phyloP scores from a whole-genome alignment of 2,888 invertebrate species.

The Drosophila monieri region DNA sequence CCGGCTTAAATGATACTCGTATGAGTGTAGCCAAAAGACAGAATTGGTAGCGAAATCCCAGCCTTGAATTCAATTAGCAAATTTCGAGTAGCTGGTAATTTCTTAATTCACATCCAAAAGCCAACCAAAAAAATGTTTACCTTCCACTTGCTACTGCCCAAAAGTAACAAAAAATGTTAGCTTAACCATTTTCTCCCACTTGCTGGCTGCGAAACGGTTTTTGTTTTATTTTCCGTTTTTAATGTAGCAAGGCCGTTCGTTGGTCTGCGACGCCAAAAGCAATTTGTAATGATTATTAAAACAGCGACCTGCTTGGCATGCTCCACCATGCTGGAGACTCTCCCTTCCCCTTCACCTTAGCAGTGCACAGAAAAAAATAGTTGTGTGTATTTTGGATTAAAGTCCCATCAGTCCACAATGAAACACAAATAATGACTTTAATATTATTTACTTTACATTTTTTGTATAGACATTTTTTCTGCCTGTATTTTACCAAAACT shows the following conservation, averaged over 20 bases:
- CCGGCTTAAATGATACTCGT: constrained; percentile 7
- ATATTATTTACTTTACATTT: background rate
- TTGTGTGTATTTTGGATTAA: background rate
- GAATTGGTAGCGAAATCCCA: constrained; percentile 52
- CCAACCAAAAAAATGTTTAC: constrained; percentile 7
- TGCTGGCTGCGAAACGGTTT: constrained; percentile 19
- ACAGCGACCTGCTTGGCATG: constrained; percentile 67
- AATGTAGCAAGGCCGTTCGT: constrained; percentile 78
- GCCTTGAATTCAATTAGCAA: constrained; percentile 40
- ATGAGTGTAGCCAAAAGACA: constrained; percentile 9
- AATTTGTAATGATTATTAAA: constrained; percentile 79
- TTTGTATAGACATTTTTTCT: too few species aligned
- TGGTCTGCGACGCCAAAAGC: constrained; percentile 67
- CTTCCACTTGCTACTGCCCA: constrained; percentile 13
- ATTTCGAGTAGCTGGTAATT: constrained; percentile 41
- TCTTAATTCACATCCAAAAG: constrained; percentile 19
- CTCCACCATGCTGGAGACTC: constrained; percentile 26
- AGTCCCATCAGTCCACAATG: background rate
- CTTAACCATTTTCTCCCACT: constrained; percentile 40
- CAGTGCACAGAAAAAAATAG: background rate
- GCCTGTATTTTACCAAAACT: constrained; percentile 13
- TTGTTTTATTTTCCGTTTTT: constrained; percentile 56
- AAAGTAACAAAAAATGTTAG: constrained; percentile 11
- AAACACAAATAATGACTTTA: background rate
- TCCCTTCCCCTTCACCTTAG: constrained; percentile 57